Evolutionary conservation across 2,888 invertebrate genomes (phyloP).

Genomic region (Cephus spinipes): DNA sequence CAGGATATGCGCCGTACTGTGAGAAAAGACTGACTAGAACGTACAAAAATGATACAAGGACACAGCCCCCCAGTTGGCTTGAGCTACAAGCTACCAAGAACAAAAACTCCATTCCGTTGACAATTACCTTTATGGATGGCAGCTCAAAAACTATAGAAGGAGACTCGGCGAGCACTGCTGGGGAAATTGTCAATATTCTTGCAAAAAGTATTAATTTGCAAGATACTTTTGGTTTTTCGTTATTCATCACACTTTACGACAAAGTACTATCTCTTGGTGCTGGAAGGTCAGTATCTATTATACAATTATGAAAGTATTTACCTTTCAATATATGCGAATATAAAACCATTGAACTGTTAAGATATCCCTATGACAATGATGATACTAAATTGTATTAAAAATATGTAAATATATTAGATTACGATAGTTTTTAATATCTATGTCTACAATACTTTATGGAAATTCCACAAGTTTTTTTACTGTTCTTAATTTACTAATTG

Average conservation of each 20-base stretch:
- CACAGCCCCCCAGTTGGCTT: constrained; percentile 93
- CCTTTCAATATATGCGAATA: neutral
- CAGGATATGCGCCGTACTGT: constrained; percentile 90
- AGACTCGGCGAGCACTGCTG: constrained; percentile 92
- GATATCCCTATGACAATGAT: neutral
- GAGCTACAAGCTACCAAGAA: constrained; percentile 88
- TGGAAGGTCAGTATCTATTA: constrained; percentile 31
- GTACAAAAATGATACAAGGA: constrained; percentile 86
- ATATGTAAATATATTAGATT: neutral
- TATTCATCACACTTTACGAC: constrained; percentile 91
- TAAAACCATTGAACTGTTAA: too few relatives aligned
- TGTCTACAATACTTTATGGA: too few relatives aligned
- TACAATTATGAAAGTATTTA: neutral
- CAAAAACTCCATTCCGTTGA: constrained; percentile 85
- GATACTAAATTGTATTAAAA: constrained; percentile 5
- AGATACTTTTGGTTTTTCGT: constrained; percentile 91
- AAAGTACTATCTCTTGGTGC: constrained; percentile 70
- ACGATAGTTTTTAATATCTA: neutral
- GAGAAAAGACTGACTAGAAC: constrained; percentile 87
- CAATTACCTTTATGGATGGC: constrained; percentile 91
- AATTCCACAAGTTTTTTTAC: neutral
- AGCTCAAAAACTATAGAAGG: constrained; percentile 83
- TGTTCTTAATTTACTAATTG: neutral
- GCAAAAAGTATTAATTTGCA: constrained; percentile 80
- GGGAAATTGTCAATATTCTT: constrained; percentile 86